Evolutionary conservation across 2,113 vertebrate species (phyloP).

Genomic region (Phyllostomus discolor): DNA sequence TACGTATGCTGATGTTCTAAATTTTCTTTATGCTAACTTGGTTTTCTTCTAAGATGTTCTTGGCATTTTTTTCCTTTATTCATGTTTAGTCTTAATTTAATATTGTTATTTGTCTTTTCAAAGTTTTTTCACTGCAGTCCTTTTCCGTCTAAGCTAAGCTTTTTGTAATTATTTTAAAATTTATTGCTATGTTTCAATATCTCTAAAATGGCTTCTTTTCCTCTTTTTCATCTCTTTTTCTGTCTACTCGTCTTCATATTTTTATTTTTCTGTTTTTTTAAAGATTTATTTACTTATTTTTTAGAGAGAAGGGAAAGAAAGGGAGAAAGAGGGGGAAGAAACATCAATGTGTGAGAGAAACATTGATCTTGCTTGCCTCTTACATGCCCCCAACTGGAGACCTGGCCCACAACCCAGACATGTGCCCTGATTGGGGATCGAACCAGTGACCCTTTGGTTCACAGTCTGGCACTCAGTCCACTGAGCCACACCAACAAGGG

Average conservation of each 20-base stretch:
- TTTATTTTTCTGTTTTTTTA: not conserved
- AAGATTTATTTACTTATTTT: too few species aligned
- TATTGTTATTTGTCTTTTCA: not conserved
- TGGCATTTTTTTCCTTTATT: not conserved
- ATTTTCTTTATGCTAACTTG: not conserved
- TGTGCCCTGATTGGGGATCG: too few species aligned
- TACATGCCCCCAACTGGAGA: too few species aligned
- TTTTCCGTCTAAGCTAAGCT: not conserved
- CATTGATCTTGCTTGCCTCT: too few species aligned
- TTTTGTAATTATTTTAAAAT: not conserved
- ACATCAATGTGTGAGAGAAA: too few species aligned
- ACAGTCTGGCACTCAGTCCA: too few species aligned
- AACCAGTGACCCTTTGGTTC: too few species aligned
- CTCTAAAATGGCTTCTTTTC: not conserved
- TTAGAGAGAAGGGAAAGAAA: too few species aligned
- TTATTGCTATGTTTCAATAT: not conserved
- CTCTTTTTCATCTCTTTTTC: constrained; percentile 5
- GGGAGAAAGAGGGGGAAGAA: too few species aligned
- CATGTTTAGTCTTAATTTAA: not conserved
- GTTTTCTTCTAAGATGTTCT: not conserved
- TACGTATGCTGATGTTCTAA: not conserved
- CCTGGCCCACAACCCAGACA: too few species aligned
- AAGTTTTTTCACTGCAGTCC: not conserved
- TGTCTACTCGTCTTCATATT: constrained; percentile 8
- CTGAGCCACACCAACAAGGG: too few species aligned